Percentiles rank a stretch among this genome's conserved stretches.
phyloP scores from a whole-genome alignment of 1,140 invertebrate genomes.

The Rhynchophorus ferrugineus region DNA sequence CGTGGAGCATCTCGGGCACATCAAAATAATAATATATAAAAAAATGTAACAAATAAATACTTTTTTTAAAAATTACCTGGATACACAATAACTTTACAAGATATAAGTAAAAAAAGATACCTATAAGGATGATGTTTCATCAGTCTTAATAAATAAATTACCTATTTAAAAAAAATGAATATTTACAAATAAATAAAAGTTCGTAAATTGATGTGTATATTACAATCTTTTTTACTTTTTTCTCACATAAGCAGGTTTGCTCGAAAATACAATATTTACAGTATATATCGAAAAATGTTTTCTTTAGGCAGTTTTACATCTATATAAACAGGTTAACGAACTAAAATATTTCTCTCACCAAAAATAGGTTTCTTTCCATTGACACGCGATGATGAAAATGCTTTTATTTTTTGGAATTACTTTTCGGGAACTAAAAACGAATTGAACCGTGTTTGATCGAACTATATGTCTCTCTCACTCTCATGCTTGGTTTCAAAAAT shows the following conservation, averaged over 20 bases:
- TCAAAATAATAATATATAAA: background rate
- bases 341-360: background rate
- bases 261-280: constrained; percentile 21
- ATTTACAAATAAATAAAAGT: constrained; percentile 34
- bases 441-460: no score
- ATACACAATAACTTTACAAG: constrained; percentile 12
- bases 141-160: constrained; percentile 38
- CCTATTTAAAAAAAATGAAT: constrained; percentile 29
- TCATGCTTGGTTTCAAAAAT: no score
- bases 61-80: constrained; percentile 9
- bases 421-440: no score
- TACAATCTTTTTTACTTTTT: constrained; percentile 12
- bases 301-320: constrained; percentile 14
- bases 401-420: no score
- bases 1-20: background rate
- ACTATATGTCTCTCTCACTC: no score
- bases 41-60: constrained; percentile 19
- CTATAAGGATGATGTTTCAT: constrained; percentile 32
- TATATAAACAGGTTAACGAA: constrained; percentile 6
- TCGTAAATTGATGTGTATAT: constrained; percentile 12
- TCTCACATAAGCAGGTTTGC: constrained; percentile 13
- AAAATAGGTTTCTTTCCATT: no score
- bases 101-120: constrained; percentile 23
- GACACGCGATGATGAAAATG: no score
- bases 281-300: constrained; percentile 5